A percentile compares a stretch with the other conserved stretches of the same genome.
These are phyloP conservation scores for Temnopleurus reevesii DNA, from an alignment of 53 echinoderm and acorn worm species.

Conservation along the genomic window DNA sequence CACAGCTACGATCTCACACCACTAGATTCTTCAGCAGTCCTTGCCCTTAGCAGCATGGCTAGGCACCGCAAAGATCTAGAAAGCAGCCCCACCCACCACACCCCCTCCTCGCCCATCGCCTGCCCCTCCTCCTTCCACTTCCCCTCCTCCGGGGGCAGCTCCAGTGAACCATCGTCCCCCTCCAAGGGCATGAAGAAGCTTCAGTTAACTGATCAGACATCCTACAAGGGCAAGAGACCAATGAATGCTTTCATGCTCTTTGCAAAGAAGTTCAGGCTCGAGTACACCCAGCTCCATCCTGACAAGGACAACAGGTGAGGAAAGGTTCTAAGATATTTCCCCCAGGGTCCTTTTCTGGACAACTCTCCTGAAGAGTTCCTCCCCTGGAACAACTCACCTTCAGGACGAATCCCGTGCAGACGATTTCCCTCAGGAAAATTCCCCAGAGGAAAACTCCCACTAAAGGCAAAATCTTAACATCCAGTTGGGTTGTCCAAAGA, in stretches of 20 bases:
- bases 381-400: no score
- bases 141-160: not conserved
- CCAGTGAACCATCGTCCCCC: conserved; percentile 30
- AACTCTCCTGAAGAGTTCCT: no score
- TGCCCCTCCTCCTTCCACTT: not conserved
- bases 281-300: conserved; percentile 72
- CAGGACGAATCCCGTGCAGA: no score
- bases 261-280: conserved; percentile 72
- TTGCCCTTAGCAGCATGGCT: conserved; percentile 70
- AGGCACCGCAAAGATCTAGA: conserved; percentile 54
- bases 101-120: not conserved
- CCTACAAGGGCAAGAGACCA: conserved; percentile 53
- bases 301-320: conserved; percentile 71
- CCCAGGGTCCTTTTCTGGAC: not conserved
- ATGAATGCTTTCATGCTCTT: conserved; percentile 82
- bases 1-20: conserved; percentile 50
- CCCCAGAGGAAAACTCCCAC: no score
- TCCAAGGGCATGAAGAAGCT: conserved; percentile 47
- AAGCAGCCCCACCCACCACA: conserved; percentile 20
- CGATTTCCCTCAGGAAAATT: no score
- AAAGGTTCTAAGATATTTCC: not conserved
- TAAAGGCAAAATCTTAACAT: no score
- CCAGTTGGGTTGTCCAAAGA: no score
- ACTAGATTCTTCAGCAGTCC: conserved; percentile 63
- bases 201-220: not conserved